phyloP scores from a whole-genome alignment of 2,888 invertebrate species.

The Trypoxylon attenuatum region DNA sequence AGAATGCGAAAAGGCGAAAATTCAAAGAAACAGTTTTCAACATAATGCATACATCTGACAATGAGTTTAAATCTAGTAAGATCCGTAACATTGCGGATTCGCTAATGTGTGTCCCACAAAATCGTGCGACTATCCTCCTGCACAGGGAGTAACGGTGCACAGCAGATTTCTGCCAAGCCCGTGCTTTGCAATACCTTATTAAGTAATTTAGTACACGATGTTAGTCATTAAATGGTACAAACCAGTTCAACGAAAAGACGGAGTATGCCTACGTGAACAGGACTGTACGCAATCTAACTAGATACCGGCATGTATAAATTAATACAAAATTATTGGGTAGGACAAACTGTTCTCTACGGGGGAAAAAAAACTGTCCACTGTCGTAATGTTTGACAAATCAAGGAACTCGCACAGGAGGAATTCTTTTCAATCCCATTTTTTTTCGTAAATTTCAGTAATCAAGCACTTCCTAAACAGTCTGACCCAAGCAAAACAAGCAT shows the following conservation, averaged over 20 bases:
- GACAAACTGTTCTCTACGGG: slow-evolving; percentile 2
- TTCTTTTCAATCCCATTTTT: background rate
- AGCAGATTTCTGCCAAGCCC: slow-evolving; percentile 3
- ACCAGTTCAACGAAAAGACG: slow-evolving; percentile 5
- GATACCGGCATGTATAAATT: slow-evolving; percentile 9
- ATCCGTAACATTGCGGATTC: too few relatives aligned
- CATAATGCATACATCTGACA: too few relatives aligned
- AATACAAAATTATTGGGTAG: slow-evolving; percentile 24
- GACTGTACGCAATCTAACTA: background rate
- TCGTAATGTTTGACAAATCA: slow-evolving; percentile 28
- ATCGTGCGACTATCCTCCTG: background rate
- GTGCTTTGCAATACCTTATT: slow-evolving; percentile 24
- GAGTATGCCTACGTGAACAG: background rate
- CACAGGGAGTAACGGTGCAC: slow-evolving; percentile 1
- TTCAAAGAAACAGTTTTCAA: too few relatives aligned
- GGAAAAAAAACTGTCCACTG: slow-evolving; percentile 5
- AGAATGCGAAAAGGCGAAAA: too few relatives aligned
- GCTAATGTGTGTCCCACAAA: slow-evolving; percentile 6
- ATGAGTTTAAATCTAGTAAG: too few relatives aligned
- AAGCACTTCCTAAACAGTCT: background rate
- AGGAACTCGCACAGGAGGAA: background rate
- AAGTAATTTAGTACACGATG: slow-evolving; percentile 26
- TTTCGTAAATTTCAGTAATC: background rate
- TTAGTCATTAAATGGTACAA: slow-evolving; percentile 25
- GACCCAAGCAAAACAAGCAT: background rate